Evolutionary conservation across 2,797 vertebrate genomes (phyloP).

Genomic region (Sebastes matsubarae): DNA sequence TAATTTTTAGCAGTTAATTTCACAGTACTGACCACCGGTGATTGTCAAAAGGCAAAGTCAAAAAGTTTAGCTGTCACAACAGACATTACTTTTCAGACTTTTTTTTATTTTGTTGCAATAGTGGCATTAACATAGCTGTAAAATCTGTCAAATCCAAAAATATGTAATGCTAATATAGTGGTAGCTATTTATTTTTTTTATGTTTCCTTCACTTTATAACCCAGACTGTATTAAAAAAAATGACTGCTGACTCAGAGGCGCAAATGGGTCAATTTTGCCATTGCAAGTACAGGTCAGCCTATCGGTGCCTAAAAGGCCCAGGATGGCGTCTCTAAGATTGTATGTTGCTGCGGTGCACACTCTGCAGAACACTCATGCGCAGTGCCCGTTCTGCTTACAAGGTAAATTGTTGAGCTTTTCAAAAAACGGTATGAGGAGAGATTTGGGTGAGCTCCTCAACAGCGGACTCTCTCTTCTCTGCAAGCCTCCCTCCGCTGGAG

Average conservation of each 20-base stretch:
- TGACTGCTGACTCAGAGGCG: neutral
- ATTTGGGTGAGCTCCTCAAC: constrained; percentile 44
- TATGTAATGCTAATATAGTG: neutral
- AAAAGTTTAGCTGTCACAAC: neutral
- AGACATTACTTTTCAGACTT: neutral
- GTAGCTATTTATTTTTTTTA: neutral
- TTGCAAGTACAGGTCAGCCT: neutral
- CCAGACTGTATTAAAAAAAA: neutral
- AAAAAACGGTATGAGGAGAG: constrained; percentile 16
- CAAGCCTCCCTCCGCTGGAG: constrained; percentile 35
- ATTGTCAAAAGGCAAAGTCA: neutral
- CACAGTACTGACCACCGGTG: constrained; percentile 15
- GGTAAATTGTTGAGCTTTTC: constrained; percentile 57
- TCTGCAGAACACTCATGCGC: constrained; percentile 9
- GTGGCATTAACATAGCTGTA: neutral
- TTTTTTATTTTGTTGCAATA: neutral
- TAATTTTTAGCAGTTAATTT: constrained; percentile 33
- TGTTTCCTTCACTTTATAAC: neutral
- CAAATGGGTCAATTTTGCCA: constrained; percentile 2
- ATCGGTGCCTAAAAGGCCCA: neutral
- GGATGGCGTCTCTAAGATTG: constrained; percentile 23
- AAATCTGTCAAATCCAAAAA: neutral
- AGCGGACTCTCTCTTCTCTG: neutral
- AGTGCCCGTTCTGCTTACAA: constrained; percentile 46
- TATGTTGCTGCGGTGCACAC: constrained; percentile 15